Percentiles rank a stretch among this genome's conserved stretches.
Conservation (phyloP, 2,888 invertebrate genomes). For the Imbricaverruca yamaguchii region DNA sequence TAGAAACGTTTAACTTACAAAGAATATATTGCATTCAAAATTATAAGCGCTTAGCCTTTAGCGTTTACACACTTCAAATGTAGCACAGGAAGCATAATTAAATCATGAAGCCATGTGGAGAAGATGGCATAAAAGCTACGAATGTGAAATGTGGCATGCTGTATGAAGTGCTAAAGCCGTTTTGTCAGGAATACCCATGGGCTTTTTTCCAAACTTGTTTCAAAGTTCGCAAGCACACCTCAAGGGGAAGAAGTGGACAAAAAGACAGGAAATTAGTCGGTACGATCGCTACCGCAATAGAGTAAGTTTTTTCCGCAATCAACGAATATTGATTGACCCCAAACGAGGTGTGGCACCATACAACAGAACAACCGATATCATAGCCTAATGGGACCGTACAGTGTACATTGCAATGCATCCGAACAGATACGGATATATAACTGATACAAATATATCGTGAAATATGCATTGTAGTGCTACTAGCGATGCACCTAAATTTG, state of each 20-base stretch:
- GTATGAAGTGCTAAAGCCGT: background rate
- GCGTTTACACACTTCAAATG: background rate
- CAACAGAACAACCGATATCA: no score
- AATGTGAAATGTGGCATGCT: background rate
- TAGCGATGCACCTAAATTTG: no score
- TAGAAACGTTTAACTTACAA: background rate
- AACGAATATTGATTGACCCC: no score
- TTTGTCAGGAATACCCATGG: slow-evolving; percentile 13
- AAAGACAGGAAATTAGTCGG: background rate
- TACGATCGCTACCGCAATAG: background rate
- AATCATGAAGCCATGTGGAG: slow-evolving; percentile 7
- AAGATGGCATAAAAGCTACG: background rate
- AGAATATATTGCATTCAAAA: background rate
- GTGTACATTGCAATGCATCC: background rate
- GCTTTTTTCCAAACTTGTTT: slow-evolving; percentile 20
- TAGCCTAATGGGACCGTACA: no score
- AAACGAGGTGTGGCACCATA: no score
- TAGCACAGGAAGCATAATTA: background rate
- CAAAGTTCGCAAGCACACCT: background rate
- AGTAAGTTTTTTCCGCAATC: background rate
- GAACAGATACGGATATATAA: no score
- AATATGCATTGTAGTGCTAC: no score
- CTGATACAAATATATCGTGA: no score
- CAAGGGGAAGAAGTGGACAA: slow-evolving; percentile 8
- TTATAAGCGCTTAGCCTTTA: background rate